Conservation (phyloP, 2,888 invertebrate species). For the Tricholauxania praeusta region DNA sequence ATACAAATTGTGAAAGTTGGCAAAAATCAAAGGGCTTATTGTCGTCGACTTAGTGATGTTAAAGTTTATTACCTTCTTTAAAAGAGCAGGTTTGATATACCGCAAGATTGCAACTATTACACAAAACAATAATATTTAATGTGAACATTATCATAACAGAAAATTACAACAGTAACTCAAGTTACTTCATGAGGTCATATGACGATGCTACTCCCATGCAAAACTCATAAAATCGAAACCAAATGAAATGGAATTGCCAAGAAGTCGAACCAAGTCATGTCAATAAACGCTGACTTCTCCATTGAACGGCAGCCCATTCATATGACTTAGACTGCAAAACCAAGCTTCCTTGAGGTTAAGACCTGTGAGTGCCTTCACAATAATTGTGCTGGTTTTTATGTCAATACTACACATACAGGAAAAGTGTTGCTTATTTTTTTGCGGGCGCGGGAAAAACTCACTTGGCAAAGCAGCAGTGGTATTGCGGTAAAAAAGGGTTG, state of each 20-base stretch:
- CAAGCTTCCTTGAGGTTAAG: slow-evolving; percentile 23
- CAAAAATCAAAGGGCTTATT: no score
- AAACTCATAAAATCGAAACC: not conserved
- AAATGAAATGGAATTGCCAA: no score
- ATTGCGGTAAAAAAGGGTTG: slow-evolving; percentile 15
- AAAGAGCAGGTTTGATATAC: no score
- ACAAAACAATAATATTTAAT: no score
- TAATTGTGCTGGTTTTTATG: no score
- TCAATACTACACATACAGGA: not conserved
- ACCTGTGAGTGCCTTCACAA: not conserved
- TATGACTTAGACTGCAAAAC: not conserved
- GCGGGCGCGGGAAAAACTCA: not conserved
- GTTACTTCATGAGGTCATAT: not conserved
- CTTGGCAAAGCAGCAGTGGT: slow-evolving; percentile 13
- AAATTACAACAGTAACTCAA: not conserved
- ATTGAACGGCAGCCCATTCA: slow-evolving; percentile 22
- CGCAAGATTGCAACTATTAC: no score
- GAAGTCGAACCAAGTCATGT: not conserved
- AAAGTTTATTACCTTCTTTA: slow-evolving; percentile 9
- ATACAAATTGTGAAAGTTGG: no score
- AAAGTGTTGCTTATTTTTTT: slow-evolving; percentile 6
- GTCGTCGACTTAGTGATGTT: not conserved
- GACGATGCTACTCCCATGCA: not conserved
- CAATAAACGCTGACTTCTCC: not conserved
- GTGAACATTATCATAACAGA: not conserved